Evolutionary conservation across 2,888 invertebrate species (phyloP).

Genomic region (Lithophane socia): DNA sequence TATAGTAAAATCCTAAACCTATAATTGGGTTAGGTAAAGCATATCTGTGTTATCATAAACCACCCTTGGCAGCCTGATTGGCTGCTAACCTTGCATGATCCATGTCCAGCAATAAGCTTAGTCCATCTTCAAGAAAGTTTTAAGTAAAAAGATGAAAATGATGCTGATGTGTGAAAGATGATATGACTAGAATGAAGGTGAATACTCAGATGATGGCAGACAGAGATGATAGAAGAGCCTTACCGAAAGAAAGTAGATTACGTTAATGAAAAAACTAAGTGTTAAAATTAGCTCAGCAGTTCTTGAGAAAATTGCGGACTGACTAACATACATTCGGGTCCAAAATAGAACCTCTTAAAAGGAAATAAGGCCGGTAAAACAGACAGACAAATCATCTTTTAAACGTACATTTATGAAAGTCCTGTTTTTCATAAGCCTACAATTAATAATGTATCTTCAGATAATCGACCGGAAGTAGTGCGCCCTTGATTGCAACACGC

Average conservation of each 20-base stretch:
- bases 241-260: not conserved
- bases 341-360: not conserved
- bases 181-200: too few relatives aligned
- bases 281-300: not conserved
- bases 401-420: constrained; percentile 27
- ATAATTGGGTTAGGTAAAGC: too few relatives aligned
- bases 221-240: not conserved
- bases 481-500: constrained; percentile 65
- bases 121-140: too few relatives aligned
- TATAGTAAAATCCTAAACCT: too few relatives aligned
- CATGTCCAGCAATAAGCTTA: too few relatives aligned
- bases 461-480: constrained; percentile 63
- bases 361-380: not conserved
- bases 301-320: not conserved
- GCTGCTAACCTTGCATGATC: too few relatives aligned
- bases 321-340: not conserved
- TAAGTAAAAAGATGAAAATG: too few relatives aligned
- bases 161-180: too few relatives aligned
- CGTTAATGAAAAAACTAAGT: not conserved
- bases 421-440: constrained; percentile 37
- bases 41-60: too few relatives aligned
- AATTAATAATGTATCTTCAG: constrained; percentile 56
- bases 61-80: too few relatives aligned
- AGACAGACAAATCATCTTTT: not conserved
- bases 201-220: too few relatives aligned